phyloP scores from a whole-genome alignment of 1,140 invertebrate species.

The Aleiodes sp. region DNA sequence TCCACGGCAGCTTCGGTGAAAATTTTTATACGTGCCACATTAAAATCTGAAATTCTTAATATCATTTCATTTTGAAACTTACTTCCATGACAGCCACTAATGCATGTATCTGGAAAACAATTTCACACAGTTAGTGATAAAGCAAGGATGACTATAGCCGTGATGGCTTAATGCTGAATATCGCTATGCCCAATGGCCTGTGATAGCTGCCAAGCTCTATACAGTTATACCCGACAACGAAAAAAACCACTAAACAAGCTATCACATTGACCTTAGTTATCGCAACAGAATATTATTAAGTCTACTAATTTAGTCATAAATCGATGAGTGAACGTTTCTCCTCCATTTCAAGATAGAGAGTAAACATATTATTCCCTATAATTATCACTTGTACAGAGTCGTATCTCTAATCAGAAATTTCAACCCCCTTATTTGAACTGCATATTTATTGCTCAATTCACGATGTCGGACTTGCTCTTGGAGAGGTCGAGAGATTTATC shows the following conservation, averaged over 20 bases:
- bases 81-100: conserved; percentile 64
- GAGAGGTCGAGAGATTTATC: conserved; percentile 1
- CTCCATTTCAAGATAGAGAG: background rate
- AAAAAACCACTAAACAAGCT: background rate
- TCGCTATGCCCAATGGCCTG: conserved; percentile 16
- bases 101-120: conserved; percentile 61
- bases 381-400: background rate
- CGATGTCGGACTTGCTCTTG: background rate
- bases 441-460: background rate
- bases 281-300: background rate
- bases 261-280: conserved; percentile 26
- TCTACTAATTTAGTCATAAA: background rate
- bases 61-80: conserved; percentile 46
- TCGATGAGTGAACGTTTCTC: background rate
- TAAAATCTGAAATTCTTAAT: background rate
- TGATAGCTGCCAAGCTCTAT: conserved; percentile 8
- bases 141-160: background rate
- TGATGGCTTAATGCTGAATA: background rate
- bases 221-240: background rate
- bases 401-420: background rate
- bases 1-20: background rate
- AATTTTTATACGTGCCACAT: background rate
- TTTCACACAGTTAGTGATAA: background rate
- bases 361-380: too few species aligned
- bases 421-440: background rate